Evolutionary conservation across 1,140 invertebrate species (phyloP).

Genomic region (Cydia splendana): DNA sequence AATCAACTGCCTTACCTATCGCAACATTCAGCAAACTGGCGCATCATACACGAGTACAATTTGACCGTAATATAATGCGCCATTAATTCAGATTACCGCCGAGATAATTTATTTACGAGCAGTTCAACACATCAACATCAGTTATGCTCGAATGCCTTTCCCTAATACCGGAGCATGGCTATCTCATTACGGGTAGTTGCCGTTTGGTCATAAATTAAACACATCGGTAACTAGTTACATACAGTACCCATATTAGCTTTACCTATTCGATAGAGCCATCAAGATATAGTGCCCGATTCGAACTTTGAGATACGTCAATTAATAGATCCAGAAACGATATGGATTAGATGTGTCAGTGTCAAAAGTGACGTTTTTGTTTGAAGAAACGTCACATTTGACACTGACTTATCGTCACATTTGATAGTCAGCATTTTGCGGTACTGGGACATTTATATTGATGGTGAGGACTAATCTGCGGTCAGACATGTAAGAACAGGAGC

Average conservation of each 20-base stretch:
- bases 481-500: too few relatives aligned
- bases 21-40: not conserved
- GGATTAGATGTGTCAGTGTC: too few relatives aligned
- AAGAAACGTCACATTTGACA: too few relatives aligned
- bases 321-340: too few relatives aligned
- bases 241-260: not conserved
- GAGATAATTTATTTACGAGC: conserved; percentile 29
- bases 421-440: too few relatives aligned
- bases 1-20: not conserved
- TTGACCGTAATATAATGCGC: conserved; percentile 22
- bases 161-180: not conserved
- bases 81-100: conserved; percentile 19
- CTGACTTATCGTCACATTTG: too few relatives aligned
- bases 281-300: too few relatives aligned
- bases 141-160: conserved; percentile 28
- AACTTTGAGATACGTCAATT: too few relatives aligned
- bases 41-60: not conserved
- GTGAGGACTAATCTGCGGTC: too few relatives aligned
- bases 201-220: conserved; percentile 20
- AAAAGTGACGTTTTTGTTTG: too few relatives aligned
- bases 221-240: not conserved
- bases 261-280: not conserved
- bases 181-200: conserved; percentile 27
- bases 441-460: too few relatives aligned
- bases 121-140: conserved; percentile 25